A percentile compares a stretch with the other conserved stretches of the same genome.
Evolutionary conservation across 2,888 invertebrate genomes (phyloP).

Genomic region (Unio delphinus): DNA sequence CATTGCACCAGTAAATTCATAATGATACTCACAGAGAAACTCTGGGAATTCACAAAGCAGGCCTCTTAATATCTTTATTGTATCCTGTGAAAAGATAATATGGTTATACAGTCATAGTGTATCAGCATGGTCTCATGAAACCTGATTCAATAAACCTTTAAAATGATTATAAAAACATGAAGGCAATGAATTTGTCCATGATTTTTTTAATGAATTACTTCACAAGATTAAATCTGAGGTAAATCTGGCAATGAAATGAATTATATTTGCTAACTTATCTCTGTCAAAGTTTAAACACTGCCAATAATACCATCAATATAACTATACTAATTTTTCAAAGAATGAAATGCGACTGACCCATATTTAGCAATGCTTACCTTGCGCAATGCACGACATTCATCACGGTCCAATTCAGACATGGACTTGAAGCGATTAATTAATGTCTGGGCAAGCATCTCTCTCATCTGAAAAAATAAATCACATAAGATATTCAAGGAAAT

Average conservation of each 20-base stretch:
- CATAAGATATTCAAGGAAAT: too few relatives aligned
- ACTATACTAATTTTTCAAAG: too few relatives aligned
- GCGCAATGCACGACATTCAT: constrained; percentile 92
- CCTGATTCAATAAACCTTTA: background rate
- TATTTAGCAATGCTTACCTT: constrained; percentile 78
- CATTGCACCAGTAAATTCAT: constrained; percentile 85
- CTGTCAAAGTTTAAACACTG: too few relatives aligned
- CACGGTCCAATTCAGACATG: constrained; percentile 92
- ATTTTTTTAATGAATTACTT: too few relatives aligned
- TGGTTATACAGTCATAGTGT: too few relatives aligned
- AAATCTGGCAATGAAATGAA: too few relatives aligned
- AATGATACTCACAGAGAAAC: constrained; percentile 87
- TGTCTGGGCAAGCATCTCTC: constrained; percentile 97
- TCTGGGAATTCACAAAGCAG: constrained; percentile 99
- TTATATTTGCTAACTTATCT: too few relatives aligned
- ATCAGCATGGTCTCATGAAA: background rate
- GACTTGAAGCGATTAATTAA: constrained; percentile 96
- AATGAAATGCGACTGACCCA: background rate
- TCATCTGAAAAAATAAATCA: constrained; percentile 76
- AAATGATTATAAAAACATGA: background rate
- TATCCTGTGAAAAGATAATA: constrained; percentile 73
- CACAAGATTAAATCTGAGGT: too few relatives aligned
- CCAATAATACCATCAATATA: too few relatives aligned
- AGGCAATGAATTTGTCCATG: background rate
- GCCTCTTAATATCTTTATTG: constrained; percentile 92